Evolutionary conservation across 2,797 vertebrate genomes (phyloP).

Genomic region (Anas georgica): DNA sequence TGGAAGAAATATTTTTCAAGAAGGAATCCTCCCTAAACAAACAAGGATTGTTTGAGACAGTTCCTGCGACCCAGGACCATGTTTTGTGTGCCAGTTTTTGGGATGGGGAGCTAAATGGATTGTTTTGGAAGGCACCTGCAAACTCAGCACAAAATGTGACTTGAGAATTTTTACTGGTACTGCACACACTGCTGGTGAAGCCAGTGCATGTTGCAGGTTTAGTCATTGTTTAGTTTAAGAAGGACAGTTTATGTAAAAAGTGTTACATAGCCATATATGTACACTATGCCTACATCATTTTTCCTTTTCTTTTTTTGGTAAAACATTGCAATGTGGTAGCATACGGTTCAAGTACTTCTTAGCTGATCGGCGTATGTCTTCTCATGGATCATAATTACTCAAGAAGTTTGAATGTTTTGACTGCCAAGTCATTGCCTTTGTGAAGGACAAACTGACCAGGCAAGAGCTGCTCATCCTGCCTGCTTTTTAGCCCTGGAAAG

Average conservation of each 20-base stretch:
- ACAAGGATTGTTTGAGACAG: constrained; percentile 16
- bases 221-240: neutral
- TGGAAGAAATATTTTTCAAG: constrained; percentile 42
- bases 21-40: constrained; percentile 44
- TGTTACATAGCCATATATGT: neutral
- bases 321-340: neutral
- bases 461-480: neutral
- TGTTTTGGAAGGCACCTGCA: neutral
- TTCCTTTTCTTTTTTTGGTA: neutral
- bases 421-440: neutral
- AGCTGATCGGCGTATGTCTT: neutral
- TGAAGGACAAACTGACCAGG: neutral
- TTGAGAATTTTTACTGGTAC: neutral
- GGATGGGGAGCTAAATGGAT: neutral
- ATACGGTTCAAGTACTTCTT: neutral
- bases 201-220: neutral
- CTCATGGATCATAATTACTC: neutral
- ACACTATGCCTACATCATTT: neutral
- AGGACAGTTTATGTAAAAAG: neutral
- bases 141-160: neutral
- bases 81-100: neutral
- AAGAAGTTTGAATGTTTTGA: neutral
- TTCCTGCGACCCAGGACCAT: neutral
- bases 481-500: neutral
- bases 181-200: neutral